Evolutionary conservation across 2,113 vertebrate species (phyloP).

Genomic region (Sula dactylatra): DNA sequence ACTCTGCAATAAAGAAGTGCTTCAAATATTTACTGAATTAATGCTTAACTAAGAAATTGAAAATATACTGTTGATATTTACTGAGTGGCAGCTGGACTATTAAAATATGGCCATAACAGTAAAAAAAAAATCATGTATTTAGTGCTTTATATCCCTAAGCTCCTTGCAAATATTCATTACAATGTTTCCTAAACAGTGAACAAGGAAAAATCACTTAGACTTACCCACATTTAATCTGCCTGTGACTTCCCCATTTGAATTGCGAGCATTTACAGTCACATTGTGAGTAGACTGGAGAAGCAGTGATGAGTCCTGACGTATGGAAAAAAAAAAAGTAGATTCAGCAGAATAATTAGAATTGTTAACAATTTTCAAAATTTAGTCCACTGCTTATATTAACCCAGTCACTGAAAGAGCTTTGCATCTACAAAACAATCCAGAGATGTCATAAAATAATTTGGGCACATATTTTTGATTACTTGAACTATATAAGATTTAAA

Average conservation of each 20-base stretch:
- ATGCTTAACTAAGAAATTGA: background rate
- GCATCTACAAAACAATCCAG: background rate
- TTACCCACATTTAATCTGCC: conserved; percentile 91
- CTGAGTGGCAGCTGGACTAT: background rate
- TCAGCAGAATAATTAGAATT: background rate
- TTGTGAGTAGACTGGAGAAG: conserved; percentile 88
- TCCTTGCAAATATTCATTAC: background rate
- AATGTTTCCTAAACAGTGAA: background rate
- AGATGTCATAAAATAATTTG: background rate
- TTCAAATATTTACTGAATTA: background rate
- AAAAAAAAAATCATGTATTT: background rate
- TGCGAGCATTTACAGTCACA: conserved; percentile 87
- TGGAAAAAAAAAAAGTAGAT: background rate
- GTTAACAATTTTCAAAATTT: background rate
- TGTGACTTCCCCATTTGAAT: conserved; percentile 86
- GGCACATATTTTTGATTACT: background rate
- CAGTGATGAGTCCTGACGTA: conserved; percentile 84
- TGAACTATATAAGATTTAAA: background rate
- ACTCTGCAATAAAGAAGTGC: background rate
- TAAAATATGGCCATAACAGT: background rate
- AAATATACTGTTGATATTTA: background rate
- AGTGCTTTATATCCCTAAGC: background rate
- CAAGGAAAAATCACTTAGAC: conserved; percentile 35
- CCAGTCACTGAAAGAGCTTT: background rate
- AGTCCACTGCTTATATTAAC: background rate